Evolutionary conservation across 2,888 invertebrate genomes (phyloP).

Genomic region (Cryptosula pallasiana): DNA sequence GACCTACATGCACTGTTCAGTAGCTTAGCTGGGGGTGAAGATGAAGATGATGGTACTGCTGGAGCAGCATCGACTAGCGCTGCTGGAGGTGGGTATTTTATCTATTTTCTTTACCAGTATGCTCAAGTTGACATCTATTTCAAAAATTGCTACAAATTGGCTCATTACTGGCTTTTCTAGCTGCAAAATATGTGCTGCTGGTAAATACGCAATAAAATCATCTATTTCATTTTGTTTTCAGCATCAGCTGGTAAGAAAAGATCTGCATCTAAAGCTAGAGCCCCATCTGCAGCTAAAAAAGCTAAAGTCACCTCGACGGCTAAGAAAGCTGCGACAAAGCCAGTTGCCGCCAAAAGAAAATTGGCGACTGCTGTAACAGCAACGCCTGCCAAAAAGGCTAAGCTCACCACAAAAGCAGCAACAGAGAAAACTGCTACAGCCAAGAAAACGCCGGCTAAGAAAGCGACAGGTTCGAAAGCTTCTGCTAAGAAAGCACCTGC

Average conservation of each 20-base stretch:
- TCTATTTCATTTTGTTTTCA: background rate
- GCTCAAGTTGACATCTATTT: too few species aligned
- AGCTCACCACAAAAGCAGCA: background rate
- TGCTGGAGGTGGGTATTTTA: background rate
- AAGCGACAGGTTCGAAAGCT: background rate
- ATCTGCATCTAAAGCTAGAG: background rate
- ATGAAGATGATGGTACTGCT: constrained; percentile 3
- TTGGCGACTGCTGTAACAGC: background rate
- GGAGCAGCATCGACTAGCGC: background rate
- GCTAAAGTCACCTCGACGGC: too few species aligned
- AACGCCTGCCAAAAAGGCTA: background rate
- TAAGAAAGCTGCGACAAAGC: background rate
- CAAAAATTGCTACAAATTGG: too few species aligned
- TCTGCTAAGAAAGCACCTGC: background rate
- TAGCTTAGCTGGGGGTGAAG: constrained; percentile 14
- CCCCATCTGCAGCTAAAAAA: background rate
- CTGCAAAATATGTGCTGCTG: too few species aligned
- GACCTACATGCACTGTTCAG: constrained; percentile 17
- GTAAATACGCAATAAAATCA: too few species aligned
- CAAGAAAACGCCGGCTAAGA: constrained; percentile 16
- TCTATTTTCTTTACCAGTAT: too few species aligned
- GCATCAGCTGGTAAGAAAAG: constrained; percentile 16
- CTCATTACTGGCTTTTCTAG: too few species aligned
- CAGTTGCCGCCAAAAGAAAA: background rate
- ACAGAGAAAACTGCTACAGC: background rate